Evolutionary conservation across 2,113 vertebrate genomes (phyloP).

Genomic region (Porphyrio hochstetteri): DNA sequence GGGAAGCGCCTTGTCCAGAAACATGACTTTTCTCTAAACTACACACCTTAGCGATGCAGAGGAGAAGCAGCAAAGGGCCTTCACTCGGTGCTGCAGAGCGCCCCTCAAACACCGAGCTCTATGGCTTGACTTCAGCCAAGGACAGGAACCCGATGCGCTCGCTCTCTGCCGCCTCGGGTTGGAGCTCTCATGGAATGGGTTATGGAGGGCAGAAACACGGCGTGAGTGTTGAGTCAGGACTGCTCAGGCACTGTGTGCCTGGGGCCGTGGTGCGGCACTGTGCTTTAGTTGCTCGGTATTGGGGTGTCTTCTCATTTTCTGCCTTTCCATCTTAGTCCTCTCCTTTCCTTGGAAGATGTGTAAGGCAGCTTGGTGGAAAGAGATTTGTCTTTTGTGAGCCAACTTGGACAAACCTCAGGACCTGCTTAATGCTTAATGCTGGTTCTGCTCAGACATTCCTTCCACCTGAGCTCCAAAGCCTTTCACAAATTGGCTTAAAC

Average conservation of each 20-base stretch:
- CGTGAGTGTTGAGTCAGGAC: neutral
- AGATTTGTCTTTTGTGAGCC: neutral
- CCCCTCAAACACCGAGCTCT: neutral
- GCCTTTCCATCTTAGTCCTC: neutral
- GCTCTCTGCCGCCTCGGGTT: neutral
- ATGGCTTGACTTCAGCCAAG: neutral
- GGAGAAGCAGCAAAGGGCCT: neutral
- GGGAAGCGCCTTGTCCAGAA: rapidly evolving
- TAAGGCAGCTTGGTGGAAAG: neutral
- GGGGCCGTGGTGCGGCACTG: neutral
- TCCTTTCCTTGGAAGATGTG: neutral
- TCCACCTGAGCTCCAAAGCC: neutral
- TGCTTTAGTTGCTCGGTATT: neutral
- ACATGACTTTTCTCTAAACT: neutral
- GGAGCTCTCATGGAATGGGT: neutral
- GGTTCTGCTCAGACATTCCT: neutral
- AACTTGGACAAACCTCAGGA: neutral
- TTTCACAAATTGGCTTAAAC: neutral
- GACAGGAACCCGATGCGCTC: neutral
- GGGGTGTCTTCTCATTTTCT: neutral
- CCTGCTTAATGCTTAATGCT: neutral
- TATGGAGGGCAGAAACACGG: neutral
- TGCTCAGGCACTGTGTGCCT: neutral
- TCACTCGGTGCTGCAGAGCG: neutral
- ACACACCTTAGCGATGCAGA: neutral